A percentile compares a stretch with the other conserved stretches of the same genome.
These are phyloP conservation scores for Phengaris arion DNA, from an alignment of 2,888 invertebrate genomes.

Conservation along the genomic window DNA sequence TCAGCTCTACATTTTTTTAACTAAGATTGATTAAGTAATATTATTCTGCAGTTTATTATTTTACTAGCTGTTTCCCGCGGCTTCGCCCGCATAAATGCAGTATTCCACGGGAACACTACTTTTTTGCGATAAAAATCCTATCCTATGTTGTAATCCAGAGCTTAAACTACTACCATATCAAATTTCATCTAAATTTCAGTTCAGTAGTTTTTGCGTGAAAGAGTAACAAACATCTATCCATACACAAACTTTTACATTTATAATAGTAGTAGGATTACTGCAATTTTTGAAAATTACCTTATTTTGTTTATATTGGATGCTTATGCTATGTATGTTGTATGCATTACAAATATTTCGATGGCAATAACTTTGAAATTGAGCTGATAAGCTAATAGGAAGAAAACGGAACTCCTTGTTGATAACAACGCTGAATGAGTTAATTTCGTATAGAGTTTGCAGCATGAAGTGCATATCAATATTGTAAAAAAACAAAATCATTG, in stretches of 20 bases:
- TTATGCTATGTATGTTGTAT: neutral
- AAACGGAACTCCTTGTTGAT: conserved; percentile 13
- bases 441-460: neutral
- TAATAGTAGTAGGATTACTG: neutral
- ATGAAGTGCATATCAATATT: neutral
- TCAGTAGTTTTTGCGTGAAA: too few species aligned
- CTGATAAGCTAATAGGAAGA: conserved; percentile 19
- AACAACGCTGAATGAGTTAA: conserved; percentile 11
- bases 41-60: neutral
- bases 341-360: neutral
- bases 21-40: neutral
- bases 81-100: too few species aligned
- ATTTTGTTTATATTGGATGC: neutral
- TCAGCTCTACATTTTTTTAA: neutral
- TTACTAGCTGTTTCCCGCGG: neutral
- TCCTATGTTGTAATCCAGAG: too few species aligned
- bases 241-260: too few species aligned
- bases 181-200: too few species aligned
- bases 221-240: too few species aligned
- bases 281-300: neutral
- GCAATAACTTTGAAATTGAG: conserved; percentile 13
- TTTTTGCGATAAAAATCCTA: too few species aligned
- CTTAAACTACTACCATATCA: too few species aligned
- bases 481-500: neutral
- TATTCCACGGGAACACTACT: too few species aligned